These are phyloP conservation scores for Odontamblyopus lacepedii DNA, from an alignment of 2,797 vertebrate species.

Conservation along the genomic window DNA sequence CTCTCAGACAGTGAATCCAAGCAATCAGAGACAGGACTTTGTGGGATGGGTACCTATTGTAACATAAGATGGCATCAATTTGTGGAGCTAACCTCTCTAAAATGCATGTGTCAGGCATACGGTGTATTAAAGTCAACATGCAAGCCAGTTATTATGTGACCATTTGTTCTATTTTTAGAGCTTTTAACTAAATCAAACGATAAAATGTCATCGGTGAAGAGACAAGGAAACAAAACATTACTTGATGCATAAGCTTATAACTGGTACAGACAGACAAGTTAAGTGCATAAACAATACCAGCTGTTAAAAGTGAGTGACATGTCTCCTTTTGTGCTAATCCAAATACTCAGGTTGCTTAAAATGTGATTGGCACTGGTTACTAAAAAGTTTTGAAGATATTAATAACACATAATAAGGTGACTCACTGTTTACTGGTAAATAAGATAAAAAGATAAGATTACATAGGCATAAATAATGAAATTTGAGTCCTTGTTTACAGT, in stretches of 20 bases:
- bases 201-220: conserved; percentile 33
- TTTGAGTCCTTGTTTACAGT: too few relatives aligned
- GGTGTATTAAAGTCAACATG: not conserved
- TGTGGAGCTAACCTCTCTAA: conserved; percentile 29
- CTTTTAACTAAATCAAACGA: conserved; percentile 7
- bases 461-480: too few relatives aligned
- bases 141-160: not conserved
- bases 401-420: not conserved
- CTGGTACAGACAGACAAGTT: not conserved
- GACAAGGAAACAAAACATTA: conserved; percentile 5
- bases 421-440: not conserved
- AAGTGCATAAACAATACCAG: not conserved
- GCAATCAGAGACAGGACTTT: conserved; percentile 17
- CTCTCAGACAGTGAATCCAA: conserved; percentile 35
- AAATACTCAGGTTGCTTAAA: not conserved
- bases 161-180: conserved; percentile 13
- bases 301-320: not conserved
- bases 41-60: conserved; percentile 2
- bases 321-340: not conserved
- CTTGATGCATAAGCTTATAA: conserved; percentile 8
- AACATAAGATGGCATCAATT: conserved; percentile 2
- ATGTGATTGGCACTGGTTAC: not conserved
- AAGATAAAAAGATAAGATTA: too few relatives aligned
- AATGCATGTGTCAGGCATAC: conserved; percentile 18
- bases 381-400: not conserved